phyloP scores from a whole-genome alignment of 2,888 invertebrate species.

The Harpagoxenus sublaevis region DNA sequence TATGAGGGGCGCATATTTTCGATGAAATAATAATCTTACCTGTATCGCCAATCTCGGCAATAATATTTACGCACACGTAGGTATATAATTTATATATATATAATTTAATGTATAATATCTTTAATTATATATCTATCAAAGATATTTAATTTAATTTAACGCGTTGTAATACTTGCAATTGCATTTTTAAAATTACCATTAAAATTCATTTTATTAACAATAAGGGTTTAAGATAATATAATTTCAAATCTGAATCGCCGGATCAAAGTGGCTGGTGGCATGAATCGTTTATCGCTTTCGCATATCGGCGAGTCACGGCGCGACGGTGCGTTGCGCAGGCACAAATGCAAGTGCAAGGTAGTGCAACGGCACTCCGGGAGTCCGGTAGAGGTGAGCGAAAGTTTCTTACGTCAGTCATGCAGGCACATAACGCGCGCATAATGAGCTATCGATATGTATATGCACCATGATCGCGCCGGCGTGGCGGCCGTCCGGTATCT shows the following conservation, averaged over 20 bases:
- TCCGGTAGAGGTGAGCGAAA: constrained; percentile 80
- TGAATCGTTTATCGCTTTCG: constrained; percentile 24
- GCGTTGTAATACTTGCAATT: not conserved
- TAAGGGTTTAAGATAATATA: not conserved
- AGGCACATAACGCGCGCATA: constrained; percentile 58
- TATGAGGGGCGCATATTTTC: not conserved
- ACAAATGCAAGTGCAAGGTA: constrained; percentile 82
- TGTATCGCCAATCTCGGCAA: not conserved
- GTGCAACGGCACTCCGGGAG: constrained; percentile 66
- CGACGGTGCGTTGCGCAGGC: constrained; percentile 62
- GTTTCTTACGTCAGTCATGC: constrained; percentile 80
- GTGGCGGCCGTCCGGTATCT: constrained; percentile 12
- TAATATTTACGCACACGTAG: not conserved
- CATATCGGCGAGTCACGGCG: not conserved
- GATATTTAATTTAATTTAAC: not conserved
- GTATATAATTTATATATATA: not conserved
- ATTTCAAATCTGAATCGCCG: constrained; percentile 5
- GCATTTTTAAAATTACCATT: not conserved
- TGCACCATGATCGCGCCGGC: not conserved
- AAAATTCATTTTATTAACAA: not conserved
- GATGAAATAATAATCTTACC: not conserved
- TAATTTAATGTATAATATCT: not conserved
- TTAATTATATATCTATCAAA: not conserved
- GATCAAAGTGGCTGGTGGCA: not conserved
- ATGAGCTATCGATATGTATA: constrained; percentile 36